Evolutionary conservation across 2,113 vertebrate genomes (phyloP).

Genomic region (Alethe castanea): DNA sequence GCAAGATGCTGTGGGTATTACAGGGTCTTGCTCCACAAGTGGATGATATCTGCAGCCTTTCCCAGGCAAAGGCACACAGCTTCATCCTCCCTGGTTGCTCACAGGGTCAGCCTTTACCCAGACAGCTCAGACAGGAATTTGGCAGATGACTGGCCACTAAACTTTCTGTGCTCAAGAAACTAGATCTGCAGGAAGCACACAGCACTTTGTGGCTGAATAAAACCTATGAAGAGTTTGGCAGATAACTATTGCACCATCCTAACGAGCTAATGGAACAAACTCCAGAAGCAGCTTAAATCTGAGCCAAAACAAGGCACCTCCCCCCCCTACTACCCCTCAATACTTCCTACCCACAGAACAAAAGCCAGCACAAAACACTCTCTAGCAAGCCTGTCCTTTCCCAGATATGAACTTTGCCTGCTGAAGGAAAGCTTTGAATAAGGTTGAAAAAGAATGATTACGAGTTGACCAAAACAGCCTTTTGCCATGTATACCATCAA

Average conservation of each 20-base stretch:
- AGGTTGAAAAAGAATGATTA: neutral
- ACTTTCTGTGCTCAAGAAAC: neutral
- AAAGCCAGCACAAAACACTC: neutral
- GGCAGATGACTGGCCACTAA: neutral
- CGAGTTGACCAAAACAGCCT: neutral
- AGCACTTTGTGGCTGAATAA: neutral
- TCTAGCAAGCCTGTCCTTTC: neutral
- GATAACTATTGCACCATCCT: neutral
- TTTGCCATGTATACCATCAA: neutral
- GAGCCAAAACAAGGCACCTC: neutral
- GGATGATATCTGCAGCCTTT: neutral
- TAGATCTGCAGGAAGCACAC: neutral
- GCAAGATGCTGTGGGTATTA: fast-evolving
- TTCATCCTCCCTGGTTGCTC: neutral
- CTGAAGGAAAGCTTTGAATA: neutral
- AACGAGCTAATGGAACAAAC: neutral
- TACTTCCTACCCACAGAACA: neutral
- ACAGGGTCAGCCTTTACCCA: neutral
- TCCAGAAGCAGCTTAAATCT: neutral
- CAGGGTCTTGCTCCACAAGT: fast-evolving
- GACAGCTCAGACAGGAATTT: neutral
- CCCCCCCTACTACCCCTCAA: neutral
- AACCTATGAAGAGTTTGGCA: neutral
- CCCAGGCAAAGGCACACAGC: neutral
- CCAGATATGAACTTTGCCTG: neutral